Base-by-base conservation (phyloP, 2,797 vertebrate species). In the Paratrypauchen microcephalus region DNA sequence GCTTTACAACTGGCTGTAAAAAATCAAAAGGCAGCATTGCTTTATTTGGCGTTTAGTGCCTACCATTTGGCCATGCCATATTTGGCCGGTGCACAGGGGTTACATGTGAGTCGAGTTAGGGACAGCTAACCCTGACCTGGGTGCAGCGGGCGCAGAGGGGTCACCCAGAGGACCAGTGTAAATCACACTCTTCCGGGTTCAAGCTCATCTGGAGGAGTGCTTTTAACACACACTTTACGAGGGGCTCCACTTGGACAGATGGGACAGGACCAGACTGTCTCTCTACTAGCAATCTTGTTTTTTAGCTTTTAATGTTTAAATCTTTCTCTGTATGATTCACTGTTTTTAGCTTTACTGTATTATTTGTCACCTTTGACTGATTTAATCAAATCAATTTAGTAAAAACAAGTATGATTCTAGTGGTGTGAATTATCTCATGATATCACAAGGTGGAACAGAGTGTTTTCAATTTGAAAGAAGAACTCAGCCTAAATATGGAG, bases 1-100 rank as follows among this genome's bases (percentile, higher is more conserved):
- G 75, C 76, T 88, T 90, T 89, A 89, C 87, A 88, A 59, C 88
- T 78, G 77, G 86, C 58, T 86, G 86, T 89, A 88, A 89, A 89
- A 82, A 87, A 73, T 72, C 71, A 77, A 81, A 85, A 83, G 82
- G 77, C 72, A 65, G 57, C 3, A 64, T 45, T 58, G 63, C 72
- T 79, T 66, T 76, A 66, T 72, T 73, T 45, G 61, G 60, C 66
- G 26, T 71, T 76, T 67, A 48, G 48, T 39, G 63, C 56, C 50
- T 58, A 61, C 77, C 87, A 87, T 86, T 86, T 87, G 83, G 76
- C 36, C 15, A 24, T 6, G 26, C 41, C 39, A 66, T 71, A 69
- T 81, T 70, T 76, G 62, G 55, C 76, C 48, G 45, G 80, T 45
- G 69, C 39, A 21, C 54, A 39, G 19, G 23, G 32, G 28, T 70